phyloP scores from a whole-genome alignment of 2,113 vertebrate species.

The Peromyscus leucopus region DNA sequence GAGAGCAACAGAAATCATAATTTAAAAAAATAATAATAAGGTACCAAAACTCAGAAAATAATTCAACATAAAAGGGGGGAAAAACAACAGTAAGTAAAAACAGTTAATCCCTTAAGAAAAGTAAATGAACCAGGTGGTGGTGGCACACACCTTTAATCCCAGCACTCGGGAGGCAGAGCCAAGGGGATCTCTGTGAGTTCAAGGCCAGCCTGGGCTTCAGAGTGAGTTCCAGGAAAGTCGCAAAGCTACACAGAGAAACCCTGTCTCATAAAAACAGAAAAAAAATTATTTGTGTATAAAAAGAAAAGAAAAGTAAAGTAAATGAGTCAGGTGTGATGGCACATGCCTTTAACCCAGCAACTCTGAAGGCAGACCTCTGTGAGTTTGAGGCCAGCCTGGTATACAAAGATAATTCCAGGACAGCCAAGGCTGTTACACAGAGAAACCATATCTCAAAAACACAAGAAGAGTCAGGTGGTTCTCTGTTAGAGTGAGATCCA shows the following conservation, averaged over 20 bases:
- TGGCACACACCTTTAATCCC: background rate
- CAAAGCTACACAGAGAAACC: too few relatives aligned
- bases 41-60: conserved; percentile 9
- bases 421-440: too few relatives aligned
- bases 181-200: background rate
- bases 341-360: too few relatives aligned
- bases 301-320: conserved; percentile 39
- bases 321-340: background rate
- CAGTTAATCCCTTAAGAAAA: conserved; percentile 53
- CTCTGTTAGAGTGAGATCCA: too few relatives aligned
- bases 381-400: too few relatives aligned
- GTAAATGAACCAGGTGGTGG: background rate
- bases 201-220: background rate
- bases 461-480: too few relatives aligned
- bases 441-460: too few relatives aligned
- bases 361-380: too few relatives aligned
- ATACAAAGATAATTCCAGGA: too few relatives aligned
- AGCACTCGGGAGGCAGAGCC: background rate
- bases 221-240: background rate
- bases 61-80: conserved; percentile 39
- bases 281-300: too few relatives aligned
- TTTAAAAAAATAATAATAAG: conserved; percentile 46
- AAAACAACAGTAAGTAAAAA: conserved; percentile 49
- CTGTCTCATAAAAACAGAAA: background rate
- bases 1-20: conserved; percentile 64